Percentiles rank a stretch among this genome's conserved stretches.
Conservation (phyloP, 2,797 vertebrate species). For the Tragopan temminckii region DNA sequence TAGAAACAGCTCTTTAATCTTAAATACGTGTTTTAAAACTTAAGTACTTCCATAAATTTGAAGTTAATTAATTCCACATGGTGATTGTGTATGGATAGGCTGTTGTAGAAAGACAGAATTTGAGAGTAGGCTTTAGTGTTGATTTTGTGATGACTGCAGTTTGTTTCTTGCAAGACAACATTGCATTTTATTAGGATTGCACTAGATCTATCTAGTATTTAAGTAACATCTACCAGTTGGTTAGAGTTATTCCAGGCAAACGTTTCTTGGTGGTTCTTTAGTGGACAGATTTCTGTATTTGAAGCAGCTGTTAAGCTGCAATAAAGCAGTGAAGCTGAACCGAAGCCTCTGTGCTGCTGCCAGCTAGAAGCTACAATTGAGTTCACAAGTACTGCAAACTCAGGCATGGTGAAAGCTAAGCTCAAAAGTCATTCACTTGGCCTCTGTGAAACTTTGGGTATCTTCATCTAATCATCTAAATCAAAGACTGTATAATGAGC, state of each 20-base stretch:
- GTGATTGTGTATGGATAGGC: neutral
- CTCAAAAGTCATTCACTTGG: neutral
- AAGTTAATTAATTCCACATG: neutral
- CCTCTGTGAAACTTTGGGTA: neutral
- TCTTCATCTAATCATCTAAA: neutral
- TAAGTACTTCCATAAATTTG: constrained; percentile 9
- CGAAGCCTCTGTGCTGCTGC: neutral
- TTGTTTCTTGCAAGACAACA: neutral
- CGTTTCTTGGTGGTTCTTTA: neutral
- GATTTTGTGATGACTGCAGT: constrained; percentile 5
- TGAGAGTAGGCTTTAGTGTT: constrained; percentile 4
- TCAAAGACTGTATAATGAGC: neutral
- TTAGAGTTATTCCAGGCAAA: constrained; percentile 3
- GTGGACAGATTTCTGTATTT: constrained; percentile 10
- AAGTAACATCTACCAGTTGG: neutral
- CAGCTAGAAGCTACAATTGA: constrained; percentile 12
- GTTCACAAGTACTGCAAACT: neutral
- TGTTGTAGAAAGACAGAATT: constrained; percentile 18
- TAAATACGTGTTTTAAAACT: constrained; percentile 19
- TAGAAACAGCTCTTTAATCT: constrained; percentile 55
- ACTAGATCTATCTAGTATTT: neutral
- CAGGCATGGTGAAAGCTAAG: constrained; percentile 4
- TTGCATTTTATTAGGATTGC: neutral
- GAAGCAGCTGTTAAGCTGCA: neutral
- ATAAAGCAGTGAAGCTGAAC: constrained; percentile 10